Conservation (phyloP, 2,888 invertebrate species). For the Diploptera punctata region DNA sequence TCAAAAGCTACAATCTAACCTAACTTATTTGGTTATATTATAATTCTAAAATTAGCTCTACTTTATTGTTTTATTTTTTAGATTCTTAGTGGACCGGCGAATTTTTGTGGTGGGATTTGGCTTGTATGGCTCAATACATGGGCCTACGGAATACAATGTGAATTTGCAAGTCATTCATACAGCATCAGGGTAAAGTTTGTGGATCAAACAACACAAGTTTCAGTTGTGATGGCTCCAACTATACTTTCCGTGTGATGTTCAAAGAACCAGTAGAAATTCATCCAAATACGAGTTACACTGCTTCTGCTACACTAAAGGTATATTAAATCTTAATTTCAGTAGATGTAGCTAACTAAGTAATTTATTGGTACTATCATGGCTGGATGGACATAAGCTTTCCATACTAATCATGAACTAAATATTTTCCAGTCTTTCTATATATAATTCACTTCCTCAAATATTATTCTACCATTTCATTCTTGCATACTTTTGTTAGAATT, state of each 20-base stretch:
- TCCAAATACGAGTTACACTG: constrained; percentile 80
- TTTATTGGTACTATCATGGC: too few species aligned
- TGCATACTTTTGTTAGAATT: too few species aligned
- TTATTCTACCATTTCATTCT: too few species aligned
- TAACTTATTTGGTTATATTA: too few species aligned
- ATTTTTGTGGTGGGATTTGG: constrained; percentile 87
- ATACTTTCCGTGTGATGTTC: constrained; percentile 81
- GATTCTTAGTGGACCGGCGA: constrained; percentile 80
- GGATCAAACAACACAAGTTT: constrained; percentile 79
- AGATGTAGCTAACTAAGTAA: too few species aligned
- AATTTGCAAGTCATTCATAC: constrained; percentile 79
- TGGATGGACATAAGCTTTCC: too few species aligned
- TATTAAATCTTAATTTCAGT: too few species aligned
- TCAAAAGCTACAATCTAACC: too few species aligned
- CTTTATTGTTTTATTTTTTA: constrained; percentile 50
- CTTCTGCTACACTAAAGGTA: constrained; percentile 79
- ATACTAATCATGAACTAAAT: too few species aligned
- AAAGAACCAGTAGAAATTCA: constrained; percentile 83
- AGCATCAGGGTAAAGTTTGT: constrained; percentile 73
- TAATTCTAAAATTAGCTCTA: too few species aligned
- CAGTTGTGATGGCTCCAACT: constrained; percentile 78
- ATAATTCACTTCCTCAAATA: too few species aligned
- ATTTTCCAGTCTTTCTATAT: too few species aligned
- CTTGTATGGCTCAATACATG: constrained; percentile 82
- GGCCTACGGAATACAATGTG: constrained; percentile 78